Evolutionary conservation across 1,140 invertebrate species (phyloP).

Genomic region (Apocrypta bakeri): DNA sequence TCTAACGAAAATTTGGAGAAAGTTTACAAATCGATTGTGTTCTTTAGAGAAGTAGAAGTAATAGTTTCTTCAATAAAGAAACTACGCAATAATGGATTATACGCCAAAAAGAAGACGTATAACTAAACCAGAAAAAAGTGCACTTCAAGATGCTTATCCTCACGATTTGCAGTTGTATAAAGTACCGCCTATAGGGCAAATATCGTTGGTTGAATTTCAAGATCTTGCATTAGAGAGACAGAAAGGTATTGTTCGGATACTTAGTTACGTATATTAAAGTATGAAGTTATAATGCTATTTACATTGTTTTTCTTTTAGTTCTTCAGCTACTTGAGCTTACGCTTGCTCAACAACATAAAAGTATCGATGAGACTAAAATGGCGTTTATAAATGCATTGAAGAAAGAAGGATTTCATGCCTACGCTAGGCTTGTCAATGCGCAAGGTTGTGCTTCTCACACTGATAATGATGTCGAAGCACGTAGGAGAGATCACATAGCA

Average conservation of each 20-base stretch:
- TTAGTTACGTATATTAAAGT: conserved; percentile 4
- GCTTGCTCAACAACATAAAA: conserved; percentile 57
- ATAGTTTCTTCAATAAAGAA: background rate
- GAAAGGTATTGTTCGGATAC: conserved; percentile 79
- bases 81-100: conserved; percentile 54
- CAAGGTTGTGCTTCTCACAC: conserved; percentile 69
- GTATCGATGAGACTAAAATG: conserved; percentile 83
- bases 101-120: conserved; percentile 57
- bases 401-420: conserved; percentile 82
- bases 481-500: conserved; percentile 89
- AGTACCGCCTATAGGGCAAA: conserved; percentile 82
- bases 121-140: conserved; percentile 60
- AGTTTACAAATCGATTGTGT: too few relatives aligned
- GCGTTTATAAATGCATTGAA: conserved; percentile 81
- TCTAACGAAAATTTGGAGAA: background rate
- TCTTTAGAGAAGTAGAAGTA: too few relatives aligned
- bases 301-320: conserved; percentile 61
- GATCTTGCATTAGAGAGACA: conserved; percentile 89
- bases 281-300: background rate
- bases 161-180: conserved; percentile 88
- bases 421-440: conserved; percentile 75
- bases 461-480: conserved; percentile 79
- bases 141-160: conserved; percentile 76
- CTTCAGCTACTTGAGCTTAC: conserved; percentile 64
- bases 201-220: conserved; percentile 91